Base-by-base conservation (phyloP, 2,113 vertebrate genomes). In the Laterallus jamaicensis region DNA sequence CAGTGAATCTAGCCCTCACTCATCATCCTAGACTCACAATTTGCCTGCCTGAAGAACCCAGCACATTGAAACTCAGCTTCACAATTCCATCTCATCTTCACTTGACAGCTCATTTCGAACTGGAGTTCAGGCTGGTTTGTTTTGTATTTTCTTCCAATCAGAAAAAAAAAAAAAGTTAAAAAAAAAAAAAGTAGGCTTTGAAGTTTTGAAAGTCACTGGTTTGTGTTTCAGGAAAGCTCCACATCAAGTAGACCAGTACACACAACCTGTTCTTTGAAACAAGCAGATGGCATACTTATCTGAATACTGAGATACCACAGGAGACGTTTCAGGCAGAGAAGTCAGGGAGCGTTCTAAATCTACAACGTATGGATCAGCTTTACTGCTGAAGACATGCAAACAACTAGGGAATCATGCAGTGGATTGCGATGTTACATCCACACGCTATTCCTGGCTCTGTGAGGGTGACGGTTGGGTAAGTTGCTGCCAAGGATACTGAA, bases 361-460 rank as follows among this genome's bases (percentile, higher is more conserved):
- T 32, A 35, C 7, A 39, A 22, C 0, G 0, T 24, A 54, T 1
- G 20, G 16, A 67, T 20, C 17, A 32, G 24, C 55, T 32, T 66
- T 10, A 35, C 9, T 12, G 22, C 59, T 11, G 28, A 77, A 64
- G 6, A 12, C 7, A 8, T 0, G 3, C 0, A 0, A 29, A 9
- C 17, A 26, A 9, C 17, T 7, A 31, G 2, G 24, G 47, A 68
- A 44, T 11, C 0, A 1, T 0, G 0, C 2, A 11, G 59, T 3
- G 7, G 31, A 7, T 22, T 42, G 25, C 2, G 32, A 50, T 4
- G 3, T 25, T 40, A 39, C 8, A 20, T 37, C 26, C 37, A 31
- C 0, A 0, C 16, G 21, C 16, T 6, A 3, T 1, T 52, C 44
- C 50, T 35, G 76, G n/a, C 42, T 60, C 59, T 32, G 28, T 31